phyloP scores from a whole-genome alignment of 2,888 invertebrate genomes.

The Scrobipalpa costella region DNA sequence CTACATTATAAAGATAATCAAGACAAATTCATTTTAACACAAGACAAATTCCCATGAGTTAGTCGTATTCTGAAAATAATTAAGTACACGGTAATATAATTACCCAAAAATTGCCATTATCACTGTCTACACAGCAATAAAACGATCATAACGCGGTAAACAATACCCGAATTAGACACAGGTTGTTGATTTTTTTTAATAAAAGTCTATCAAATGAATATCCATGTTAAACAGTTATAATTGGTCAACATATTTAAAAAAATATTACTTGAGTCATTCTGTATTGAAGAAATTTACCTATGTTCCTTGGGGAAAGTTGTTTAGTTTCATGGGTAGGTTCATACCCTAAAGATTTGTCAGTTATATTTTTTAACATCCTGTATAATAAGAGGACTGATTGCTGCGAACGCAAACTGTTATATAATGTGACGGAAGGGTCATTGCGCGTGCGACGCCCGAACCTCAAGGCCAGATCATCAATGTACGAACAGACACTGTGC shows the following conservation, averaged over 20 bases:
- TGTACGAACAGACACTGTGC: slow-evolving; percentile 13
- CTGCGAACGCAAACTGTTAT: neutral
- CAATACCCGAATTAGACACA: neutral
- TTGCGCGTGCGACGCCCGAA: slow-evolving; percentile 42
- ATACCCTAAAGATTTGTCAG: too few relatives aligned
- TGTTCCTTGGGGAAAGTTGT: too few relatives aligned
- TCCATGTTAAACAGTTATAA: too few relatives aligned
- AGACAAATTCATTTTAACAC: neutral
- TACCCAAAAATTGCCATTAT: neutral
- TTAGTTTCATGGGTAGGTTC: too few relatives aligned
- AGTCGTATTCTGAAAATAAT: too few relatives aligned
- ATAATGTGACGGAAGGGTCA: slow-evolving; percentile 37
- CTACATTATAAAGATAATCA: too few relatives aligned
- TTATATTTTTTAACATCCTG: too few relatives aligned
- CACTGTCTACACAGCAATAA: neutral
- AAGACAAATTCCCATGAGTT: neutral
- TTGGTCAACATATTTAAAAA: too few relatives aligned
- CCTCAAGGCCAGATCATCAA: slow-evolving; percentile 41
- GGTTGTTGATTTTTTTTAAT: too few relatives aligned
- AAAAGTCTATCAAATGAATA: too few relatives aligned
- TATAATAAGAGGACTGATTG: neutral
- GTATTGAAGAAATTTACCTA: too few relatives aligned
- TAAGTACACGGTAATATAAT: neutral
- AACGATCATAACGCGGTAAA: neutral
- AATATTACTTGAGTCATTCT: too few relatives aligned